These are phyloP conservation scores for Microcebus jonahi DNA, from an alignment of 2,113 vertebrate genomes.

Conservation along the genomic window DNA sequence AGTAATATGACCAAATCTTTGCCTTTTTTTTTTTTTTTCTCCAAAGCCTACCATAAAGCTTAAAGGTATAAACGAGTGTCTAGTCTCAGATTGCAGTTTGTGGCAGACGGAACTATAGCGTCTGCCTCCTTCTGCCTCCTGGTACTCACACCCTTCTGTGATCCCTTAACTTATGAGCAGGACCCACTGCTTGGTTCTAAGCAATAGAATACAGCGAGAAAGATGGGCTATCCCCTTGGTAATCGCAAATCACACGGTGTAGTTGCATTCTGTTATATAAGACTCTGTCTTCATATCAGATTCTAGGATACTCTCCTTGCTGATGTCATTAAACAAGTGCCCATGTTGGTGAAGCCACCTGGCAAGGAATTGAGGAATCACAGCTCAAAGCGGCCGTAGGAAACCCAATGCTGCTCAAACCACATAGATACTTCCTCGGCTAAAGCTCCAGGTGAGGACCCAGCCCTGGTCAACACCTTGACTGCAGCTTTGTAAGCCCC, in stretches of 20 bases:
- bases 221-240: background rate
- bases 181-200: background rate
- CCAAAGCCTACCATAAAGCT: background rate
- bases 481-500: background rate
- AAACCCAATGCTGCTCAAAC: background rate
- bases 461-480: background rate
- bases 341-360: rapidly evolving
- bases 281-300: background rate
- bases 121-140: background rate
- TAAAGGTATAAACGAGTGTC: background rate
- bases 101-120: background rate
- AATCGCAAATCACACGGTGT: background rate
- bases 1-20: background rate
- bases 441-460: background rate
- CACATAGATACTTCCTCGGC: background rate
- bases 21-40: background rate
- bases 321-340: background rate
- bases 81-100: background rate
- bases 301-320: background rate
- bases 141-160: background rate
- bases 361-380: background rate
- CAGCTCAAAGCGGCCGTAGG: background rate
- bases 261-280: rapidly evolving
- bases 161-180: background rate
- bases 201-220: background rate